Base-by-base conservation (phyloP, 1,140 invertebrate genomes). In the Drosophila takahashii region DNA sequence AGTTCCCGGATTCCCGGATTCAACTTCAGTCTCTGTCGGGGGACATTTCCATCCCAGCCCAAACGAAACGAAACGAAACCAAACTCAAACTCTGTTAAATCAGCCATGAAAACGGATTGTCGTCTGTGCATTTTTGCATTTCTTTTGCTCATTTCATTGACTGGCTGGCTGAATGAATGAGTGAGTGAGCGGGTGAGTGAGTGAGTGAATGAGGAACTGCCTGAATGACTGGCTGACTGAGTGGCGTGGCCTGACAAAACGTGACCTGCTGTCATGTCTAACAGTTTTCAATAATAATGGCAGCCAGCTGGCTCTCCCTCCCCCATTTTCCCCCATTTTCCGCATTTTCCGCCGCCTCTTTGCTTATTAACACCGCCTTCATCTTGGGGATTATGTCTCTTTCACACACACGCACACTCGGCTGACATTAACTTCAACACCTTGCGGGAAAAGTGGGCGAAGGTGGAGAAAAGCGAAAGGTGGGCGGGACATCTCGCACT, bases 51-150 rank as follows among this genome's bases (percentile, higher is more conserved):
- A 78, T 8, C 29, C 29, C 7, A 8, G 6, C 8, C 27, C 27
- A 7, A 29, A 29, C 27, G 6, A 87, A 86, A 3, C 4, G 16
- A 11, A 45, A 22, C 44, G 18, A 22, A 7, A 45, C 11, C 42
- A 45, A 45, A 29, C 47, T 32, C 27, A 27, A 50, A 18, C 76
- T 83, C 81, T 81, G 83, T 86, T 86, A 87, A 86, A 86, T 86
- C 81, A 86, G 83, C 83, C 81, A 86, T 86, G 81, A 86, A 86
- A 86, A 86, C 83, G 81, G 81, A 86, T 87, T 86, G 83, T 86
- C 79, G 83, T 86, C 71, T 76, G 75, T 76, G 73, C 74, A 42
- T 51, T 76, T 86, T 87, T 87, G 78, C 79, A 71, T 87, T 79
- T 87, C 61, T 69, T 87, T 78, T 81, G 70, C 83, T 87, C 83